Conservation (phyloP, 2,113 vertebrate species). For the Percina caprodes region DNA sequence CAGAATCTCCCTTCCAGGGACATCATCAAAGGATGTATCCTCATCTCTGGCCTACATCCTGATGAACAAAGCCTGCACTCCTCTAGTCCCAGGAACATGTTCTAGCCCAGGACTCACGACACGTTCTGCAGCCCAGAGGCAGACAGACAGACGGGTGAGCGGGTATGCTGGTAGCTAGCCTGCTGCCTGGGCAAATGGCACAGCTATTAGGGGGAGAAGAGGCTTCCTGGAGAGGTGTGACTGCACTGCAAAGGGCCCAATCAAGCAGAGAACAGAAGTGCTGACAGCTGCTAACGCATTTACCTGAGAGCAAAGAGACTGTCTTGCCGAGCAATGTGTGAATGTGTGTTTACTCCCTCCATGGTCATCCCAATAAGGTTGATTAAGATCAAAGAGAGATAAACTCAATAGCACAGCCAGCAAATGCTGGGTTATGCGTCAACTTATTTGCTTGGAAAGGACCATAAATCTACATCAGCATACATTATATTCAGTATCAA, state of each 20-base stretch:
- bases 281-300: slow-evolving; percentile 76
- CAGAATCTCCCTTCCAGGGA: slow-evolving; percentile 44
- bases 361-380: slow-evolving; percentile 20
- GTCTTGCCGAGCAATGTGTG: slow-evolving; percentile 22
- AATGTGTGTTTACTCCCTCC: slow-evolving; percentile 26
- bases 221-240: slow-evolving; percentile 75
- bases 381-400: slow-evolving; percentile 44
- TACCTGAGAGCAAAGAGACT: slow-evolving; percentile 66
- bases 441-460: slow-evolving; percentile 3
- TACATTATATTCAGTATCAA: not conserved
- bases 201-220: slow-evolving; percentile 66
- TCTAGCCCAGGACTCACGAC: slow-evolving; percentile 53
- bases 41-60: slow-evolving; percentile 71
- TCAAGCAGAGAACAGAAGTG: slow-evolving; percentile 73
- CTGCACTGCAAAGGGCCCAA: slow-evolving; percentile 76
- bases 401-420: slow-evolving; percentile 24
- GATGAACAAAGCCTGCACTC: slow-evolving; percentile 59
- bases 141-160: slow-evolving; percentile 27
- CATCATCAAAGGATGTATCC: slow-evolving; percentile 53
- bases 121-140: slow-evolving; percentile 50
- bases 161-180: slow-evolving; percentile 49
- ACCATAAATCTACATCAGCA: not conserved
- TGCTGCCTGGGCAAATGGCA: slow-evolving; percentile 77
- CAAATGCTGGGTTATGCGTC: not conserved
- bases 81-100: slow-evolving; percentile 73